Evolutionary conservation across 2,113 vertebrate genomes (phyloP), one percentile per base, ranked within the genome.

Genomic region (Nicator chloris): DNA sequence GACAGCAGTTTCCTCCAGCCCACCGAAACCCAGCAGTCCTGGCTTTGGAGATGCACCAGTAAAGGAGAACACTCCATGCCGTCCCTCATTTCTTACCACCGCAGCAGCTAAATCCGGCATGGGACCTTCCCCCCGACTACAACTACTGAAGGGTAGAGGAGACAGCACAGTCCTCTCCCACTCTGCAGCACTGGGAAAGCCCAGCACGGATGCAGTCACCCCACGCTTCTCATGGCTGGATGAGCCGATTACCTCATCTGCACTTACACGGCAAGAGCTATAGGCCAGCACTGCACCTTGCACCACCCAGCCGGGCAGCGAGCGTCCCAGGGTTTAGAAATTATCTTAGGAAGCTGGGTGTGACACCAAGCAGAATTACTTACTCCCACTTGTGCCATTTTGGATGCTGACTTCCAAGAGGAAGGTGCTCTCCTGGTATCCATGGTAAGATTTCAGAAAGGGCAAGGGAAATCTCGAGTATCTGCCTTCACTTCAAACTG

Each of bases 141-240:
- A 39, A 18, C 11, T 69, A 40, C 10, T 4, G 4, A 33, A 33
- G 27, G 22, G 27, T 0, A 3, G 33, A 80, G 31, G 39, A 85
- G 27, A 88, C 1, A 65, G 22, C 47, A 37, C 6, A 53, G 47
- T 27, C 37, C 45, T 47, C 50, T 61, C 54, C 53, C 4, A 5
- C 16, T 51, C 28, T 10, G 17, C 60, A 50, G 27, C 6, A 10
- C 20, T 2, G 5, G 37, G n/a, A 61, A 60, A 71, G 31, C 23
- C 56, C 8, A 2, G 31, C 1, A 0, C 69, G 59, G 37, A 56
- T 37, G 28, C 37, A 47, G 63, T 45, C 0, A 0, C 11, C 15
- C 13, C 45, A 50, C 1, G 0, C 57, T 83, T 65, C 50, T 59
- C 65, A 40, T 4, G 14, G 19, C 54, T 80, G 68, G 66, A 80